Percentiles rank a stretch among this genome's conserved stretches.
These are phyloP conservation scores for Hoplodrina ambigua DNA, from an alignment of 2,888 invertebrate species.

Conservation along the genomic window DNA sequence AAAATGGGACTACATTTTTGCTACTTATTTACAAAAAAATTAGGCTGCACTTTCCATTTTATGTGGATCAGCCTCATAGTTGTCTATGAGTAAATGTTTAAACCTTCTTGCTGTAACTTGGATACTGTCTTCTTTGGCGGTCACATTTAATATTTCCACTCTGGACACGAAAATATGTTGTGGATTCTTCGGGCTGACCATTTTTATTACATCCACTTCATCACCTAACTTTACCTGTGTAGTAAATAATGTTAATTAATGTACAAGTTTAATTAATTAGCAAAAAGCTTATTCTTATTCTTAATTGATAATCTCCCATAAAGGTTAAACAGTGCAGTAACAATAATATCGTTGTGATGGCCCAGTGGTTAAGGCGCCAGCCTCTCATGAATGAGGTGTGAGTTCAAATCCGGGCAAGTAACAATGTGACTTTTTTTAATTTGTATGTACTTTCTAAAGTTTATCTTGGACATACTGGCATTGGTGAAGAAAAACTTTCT, in stretches of 20 bases:
- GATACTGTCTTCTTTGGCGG: conserved; percentile 90
- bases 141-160: conserved; percentile 91
- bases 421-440: too few species aligned
- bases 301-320: too few species aligned
- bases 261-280: background rate
- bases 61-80: conserved; percentile 91
- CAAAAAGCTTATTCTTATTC: background rate
- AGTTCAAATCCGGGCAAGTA: too few species aligned
- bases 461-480: too few species aligned
- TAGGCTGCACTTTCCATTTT: conserved; percentile 72
- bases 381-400: too few species aligned
- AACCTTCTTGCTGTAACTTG: conserved; percentile 92
- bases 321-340: too few species aligned
- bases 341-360: too few species aligned
- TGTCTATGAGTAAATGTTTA: conserved; percentile 93
- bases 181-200: conserved; percentile 92
- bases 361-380: too few species aligned
- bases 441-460: too few species aligned
- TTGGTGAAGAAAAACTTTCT: too few species aligned
- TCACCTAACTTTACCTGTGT: conserved; percentile 92
- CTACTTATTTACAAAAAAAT: conserved; percentile 1
- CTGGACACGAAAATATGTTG: conserved; percentile 93
- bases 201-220: conserved; percentile 94
- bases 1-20: background rate
- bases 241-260: background rate